phyloP scores from a whole-genome alignment of 2,113 vertebrate genomes.

The Pungitius pungitius region DNA sequence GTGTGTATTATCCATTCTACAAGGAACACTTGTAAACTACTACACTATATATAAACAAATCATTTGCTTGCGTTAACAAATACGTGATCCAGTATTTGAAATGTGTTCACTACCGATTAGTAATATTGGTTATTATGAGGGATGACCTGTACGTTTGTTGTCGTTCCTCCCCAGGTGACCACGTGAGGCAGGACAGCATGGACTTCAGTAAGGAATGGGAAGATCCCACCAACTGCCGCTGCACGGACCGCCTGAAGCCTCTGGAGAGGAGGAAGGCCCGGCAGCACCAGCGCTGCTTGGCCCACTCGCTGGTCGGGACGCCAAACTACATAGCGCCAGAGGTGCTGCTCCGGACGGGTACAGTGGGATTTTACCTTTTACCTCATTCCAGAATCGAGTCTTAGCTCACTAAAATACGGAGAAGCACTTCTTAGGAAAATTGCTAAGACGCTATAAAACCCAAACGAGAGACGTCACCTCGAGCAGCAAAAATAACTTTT shows the following conservation, averaged over 20 bases:
- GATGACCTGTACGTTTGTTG: neutral
- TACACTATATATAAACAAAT: no score
- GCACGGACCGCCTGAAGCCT: conserved; percentile 92
- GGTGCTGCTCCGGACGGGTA: conserved; percentile 95
- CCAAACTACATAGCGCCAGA: conserved; percentile 98
- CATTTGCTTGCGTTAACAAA: no score
- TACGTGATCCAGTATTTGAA: no score
- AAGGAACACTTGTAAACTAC: no score
- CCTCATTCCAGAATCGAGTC: neutral
- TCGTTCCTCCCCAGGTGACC: conserved; percentile 84
- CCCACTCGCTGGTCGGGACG: conserved; percentile 96
- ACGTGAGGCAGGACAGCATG: conserved; percentile 97
- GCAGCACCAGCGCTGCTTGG: conserved; percentile 96
- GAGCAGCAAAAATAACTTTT: no score
- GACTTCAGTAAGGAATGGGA: conserved; percentile 99
- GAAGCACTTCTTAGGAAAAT: neutral
- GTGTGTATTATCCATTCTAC: no score
- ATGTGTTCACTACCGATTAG: neutral
- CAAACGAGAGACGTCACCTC: neutral
- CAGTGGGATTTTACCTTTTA: neutral
- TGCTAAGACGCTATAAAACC: no score
- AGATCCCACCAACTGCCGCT: conserved; percentile 90
- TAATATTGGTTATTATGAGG: neutral
- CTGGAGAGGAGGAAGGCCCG: conserved; percentile 92
- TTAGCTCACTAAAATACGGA: neutral